Evolutionary conservation across 2,888 invertebrate genomes (phyloP).

Genomic region (Chydorus sphaericus): DNA sequence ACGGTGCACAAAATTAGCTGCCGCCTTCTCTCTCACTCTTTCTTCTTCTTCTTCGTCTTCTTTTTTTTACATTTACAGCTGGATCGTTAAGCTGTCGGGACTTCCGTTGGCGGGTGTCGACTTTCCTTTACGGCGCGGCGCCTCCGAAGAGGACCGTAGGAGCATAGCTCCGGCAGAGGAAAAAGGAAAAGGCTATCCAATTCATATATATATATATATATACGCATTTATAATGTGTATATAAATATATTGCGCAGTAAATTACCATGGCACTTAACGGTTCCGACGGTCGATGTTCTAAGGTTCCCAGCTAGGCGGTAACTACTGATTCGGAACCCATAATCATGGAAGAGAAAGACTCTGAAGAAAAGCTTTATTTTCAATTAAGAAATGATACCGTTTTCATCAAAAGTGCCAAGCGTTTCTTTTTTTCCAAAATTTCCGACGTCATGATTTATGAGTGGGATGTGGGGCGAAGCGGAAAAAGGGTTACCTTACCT

Average conservation of each 20-base stretch:
- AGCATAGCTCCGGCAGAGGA: too few relatives aligned
- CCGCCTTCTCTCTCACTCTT: not conserved
- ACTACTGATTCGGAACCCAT: not conserved
- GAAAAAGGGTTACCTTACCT: too few relatives aligned
- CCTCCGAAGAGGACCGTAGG: too few relatives aligned
- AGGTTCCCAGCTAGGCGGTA: conserved; percentile 3
- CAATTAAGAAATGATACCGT: conserved; percentile 4
- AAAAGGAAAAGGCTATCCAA: too few relatives aligned
- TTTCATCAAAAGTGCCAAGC: not conserved
- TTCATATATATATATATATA: too few relatives aligned
- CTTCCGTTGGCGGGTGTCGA: not conserved
- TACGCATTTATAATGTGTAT: too few relatives aligned
- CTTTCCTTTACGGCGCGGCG: not conserved
- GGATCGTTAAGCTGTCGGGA: not conserved
- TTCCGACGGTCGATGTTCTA: not conserved
- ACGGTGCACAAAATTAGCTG: not conserved
- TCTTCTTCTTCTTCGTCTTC: not conserved
- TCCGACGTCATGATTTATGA: conserved; percentile 1
- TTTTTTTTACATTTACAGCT: not conserved
- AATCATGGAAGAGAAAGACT: conserved; percentile 4
- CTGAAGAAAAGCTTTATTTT: too few relatives aligned
- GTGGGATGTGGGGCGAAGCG: too few relatives aligned
- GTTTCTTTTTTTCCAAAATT: too few relatives aligned
- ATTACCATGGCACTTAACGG: not conserved
- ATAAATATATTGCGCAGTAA: too few relatives aligned